Conservation (phyloP, 2,797 vertebrate species). For the Cichlasoma orientale region DNA sequence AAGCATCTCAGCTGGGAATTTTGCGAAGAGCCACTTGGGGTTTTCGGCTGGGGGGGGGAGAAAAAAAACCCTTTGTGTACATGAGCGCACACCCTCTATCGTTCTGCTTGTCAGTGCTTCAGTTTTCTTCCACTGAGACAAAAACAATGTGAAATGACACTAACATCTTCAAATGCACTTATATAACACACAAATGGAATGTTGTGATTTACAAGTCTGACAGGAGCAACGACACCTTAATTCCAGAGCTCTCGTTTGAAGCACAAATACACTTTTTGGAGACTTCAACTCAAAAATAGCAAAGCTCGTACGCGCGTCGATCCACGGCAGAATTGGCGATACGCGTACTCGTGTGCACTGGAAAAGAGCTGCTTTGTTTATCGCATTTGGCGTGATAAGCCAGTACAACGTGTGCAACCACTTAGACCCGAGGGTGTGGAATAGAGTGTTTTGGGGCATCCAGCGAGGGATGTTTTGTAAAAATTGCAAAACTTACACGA, state of each 20-base stretch:
- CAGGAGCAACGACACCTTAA: neutral
- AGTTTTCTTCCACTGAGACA: neutral
- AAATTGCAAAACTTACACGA: neutral
- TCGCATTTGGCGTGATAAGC: neutral
- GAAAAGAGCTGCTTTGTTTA: too few species aligned
- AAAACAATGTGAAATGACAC: fast-evolving
- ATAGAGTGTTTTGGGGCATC: neutral
- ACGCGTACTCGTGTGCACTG: too few species aligned
- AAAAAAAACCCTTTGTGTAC: fast-evolving
- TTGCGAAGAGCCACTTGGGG: too few species aligned
- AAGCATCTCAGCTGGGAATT: neutral
- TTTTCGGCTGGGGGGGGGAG: neutral
- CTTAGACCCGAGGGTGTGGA: neutral
- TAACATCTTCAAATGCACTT: neutral
- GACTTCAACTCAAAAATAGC: neutral
- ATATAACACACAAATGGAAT: neutral
- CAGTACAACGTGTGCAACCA: neutral
- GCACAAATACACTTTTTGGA: neutral
- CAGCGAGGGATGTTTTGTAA: neutral
- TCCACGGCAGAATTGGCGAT: too few species aligned
- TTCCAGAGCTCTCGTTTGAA: neutral
- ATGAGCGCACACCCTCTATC: neutral
- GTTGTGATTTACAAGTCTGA: neutral
- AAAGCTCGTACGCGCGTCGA: neutral
- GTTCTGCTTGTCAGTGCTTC: neutral